Evolutionary conservation across 2,113 vertebrate genomes (phyloP), one percentile per base, ranked within the genome.

Genomic region (Otis tarda): DNA sequence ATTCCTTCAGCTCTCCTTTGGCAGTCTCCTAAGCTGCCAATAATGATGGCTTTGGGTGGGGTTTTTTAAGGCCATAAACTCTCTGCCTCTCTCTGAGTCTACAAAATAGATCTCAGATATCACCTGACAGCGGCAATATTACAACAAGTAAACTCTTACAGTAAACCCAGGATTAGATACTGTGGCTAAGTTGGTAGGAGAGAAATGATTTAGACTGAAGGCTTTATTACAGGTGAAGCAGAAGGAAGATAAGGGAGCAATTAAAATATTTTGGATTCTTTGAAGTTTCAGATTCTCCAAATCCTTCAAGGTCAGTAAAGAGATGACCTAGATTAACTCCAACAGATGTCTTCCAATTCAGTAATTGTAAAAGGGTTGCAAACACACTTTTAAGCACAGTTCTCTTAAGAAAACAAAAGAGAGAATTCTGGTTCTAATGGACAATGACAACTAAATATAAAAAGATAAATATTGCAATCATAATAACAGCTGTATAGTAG

Each of bases 181-280:
- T n/a, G 12, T 83, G 33, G 6, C 56, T 92, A 65, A 15, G 4
- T 49, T 68, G 3, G 50, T 61, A 57, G 39, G 43, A 83, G 10
- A 90, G 3, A 79, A 87, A 84, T 77, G 1, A 67, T 63, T 83
- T 90, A 37, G 8, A 50, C 14, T 77, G 63, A 94, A 93, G 90
- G 5, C 15, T 81, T 83, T 89, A 70, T 61, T 92, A 50, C 6
- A 71, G 43, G 45, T 37, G 39, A 64, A 87, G 30, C 30, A 85
- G 61, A 88, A 91, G 20, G 25, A 78, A 81, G 33, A 78, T 52
- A 73, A 74, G 20, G 25, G 8, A 75, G 4, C 3, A 93, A 67
- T 87, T 87, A 56, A 93, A 96, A 87, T 79, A 50, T 71, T 90
- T 94, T 64, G 56, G 16, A 82, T 90, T 93, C 37, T 82, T 78